These are phyloP conservation scores for Aphaenogaster ashmeadi DNA, from an alignment of 1,140 invertebrate genomes.

Conservation along the genomic window DNA sequence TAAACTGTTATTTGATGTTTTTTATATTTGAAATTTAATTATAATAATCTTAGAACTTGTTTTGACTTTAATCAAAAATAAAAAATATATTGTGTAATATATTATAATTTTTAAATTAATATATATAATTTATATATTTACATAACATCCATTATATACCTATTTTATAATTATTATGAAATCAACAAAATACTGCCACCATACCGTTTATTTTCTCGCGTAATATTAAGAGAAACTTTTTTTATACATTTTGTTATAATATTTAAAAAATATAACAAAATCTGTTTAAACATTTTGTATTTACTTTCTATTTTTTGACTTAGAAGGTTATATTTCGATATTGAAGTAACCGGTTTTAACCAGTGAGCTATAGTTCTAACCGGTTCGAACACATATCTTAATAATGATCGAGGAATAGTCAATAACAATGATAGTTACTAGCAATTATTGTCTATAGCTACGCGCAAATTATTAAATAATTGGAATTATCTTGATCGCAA, in stretches of 20 bases:
- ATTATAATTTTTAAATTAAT: background rate
- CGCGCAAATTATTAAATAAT: conserved; percentile 48
- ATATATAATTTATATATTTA: background rate
- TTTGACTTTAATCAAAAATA: background rate
- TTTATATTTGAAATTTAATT: background rate
- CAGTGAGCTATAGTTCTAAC: conserved; percentile 20
- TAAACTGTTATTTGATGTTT: background rate
- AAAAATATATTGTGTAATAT: background rate
- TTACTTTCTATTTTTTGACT: background rate
- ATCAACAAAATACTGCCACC: background rate
- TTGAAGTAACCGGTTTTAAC: conserved; percentile 60
- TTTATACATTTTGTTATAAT: background rate
- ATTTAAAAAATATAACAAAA: background rate
- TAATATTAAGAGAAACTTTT: background rate
- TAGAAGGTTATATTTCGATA: background rate
- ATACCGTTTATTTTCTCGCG: background rate
- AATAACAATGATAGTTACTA: conserved; percentile 35
- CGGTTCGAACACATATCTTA: conserved; percentile 46
- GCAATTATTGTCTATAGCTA: conserved; percentile 26
- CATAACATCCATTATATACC: background rate
- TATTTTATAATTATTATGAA: background rate
- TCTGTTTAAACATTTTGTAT: background rate
- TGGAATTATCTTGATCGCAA: conserved; percentile 14
- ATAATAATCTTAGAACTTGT: background rate
- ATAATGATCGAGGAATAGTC: conserved; percentile 58